phyloP scores from a whole-genome alignment of 2,797 vertebrate species.

The Ispidina picta region DNA sequence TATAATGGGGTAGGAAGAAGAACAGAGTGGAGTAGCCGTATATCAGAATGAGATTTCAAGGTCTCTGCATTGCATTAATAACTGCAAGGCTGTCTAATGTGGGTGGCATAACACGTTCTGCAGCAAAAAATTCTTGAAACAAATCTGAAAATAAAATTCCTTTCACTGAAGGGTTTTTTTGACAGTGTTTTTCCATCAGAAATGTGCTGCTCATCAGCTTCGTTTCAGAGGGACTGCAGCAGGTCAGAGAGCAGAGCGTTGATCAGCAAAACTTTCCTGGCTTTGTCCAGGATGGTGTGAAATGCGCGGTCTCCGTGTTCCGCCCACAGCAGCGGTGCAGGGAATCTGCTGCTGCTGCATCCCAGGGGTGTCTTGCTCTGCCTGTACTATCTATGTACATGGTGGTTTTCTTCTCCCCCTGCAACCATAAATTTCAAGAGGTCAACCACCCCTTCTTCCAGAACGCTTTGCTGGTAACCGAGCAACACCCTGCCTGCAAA shows the following conservation, averaged over 20 bases:
- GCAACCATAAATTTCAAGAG: fast-evolving
- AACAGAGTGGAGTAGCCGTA: slow-evolving; percentile 46
- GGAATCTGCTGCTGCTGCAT: background rate
- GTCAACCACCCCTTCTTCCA: fast-evolving
- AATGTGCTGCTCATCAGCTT: background rate
- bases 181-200: background rate
- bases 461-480: background rate
- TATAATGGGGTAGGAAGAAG: slow-evolving; percentile 68
- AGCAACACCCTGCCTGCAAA: background rate
- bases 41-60: slow-evolving; percentile 67
- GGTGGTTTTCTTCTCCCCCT: background rate
- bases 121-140: background rate
- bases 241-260: background rate
- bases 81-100: slow-evolving; percentile 19
- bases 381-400: fast-evolving
- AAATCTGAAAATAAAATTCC: background rate
- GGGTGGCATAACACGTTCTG: background rate
- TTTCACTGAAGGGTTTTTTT: background rate
- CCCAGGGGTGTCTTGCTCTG: background rate
- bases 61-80: slow-evolving; percentile 55
- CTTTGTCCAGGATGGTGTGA: background rate
- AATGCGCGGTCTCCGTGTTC: fast-evolving
- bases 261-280: background rate
- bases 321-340: background rate
- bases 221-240: background rate